Percentiles rank a stretch among this genome's conserved stretches.
phyloP scores from a whole-genome alignment of 2,797 vertebrate genomes.

The Phataginus tetradactyla region DNA sequence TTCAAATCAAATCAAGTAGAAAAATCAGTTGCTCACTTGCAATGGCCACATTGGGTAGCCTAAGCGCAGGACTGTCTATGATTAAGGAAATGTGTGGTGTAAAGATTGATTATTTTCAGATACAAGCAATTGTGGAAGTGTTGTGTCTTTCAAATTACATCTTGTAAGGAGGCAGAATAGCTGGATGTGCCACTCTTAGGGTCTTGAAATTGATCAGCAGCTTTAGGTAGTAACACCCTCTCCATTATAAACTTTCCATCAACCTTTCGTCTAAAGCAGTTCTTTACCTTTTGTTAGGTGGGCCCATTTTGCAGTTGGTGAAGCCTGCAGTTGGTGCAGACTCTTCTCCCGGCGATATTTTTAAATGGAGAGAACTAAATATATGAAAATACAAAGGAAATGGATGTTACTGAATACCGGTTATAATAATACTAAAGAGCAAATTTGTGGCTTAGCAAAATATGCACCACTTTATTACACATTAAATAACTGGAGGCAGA shows the following conservation, averaged over 20 bases:
- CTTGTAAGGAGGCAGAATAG: not conserved
- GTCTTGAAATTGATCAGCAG: not conserved
- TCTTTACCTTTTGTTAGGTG: not conserved
- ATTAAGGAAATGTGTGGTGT: not conserved
- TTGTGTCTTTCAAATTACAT: fast-evolving
- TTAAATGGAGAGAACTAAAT: constrained; percentile 13
- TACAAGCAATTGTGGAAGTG: not conserved
- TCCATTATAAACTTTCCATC: not conserved
- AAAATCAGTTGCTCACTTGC: not conserved
- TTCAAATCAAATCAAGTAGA: not conserved
- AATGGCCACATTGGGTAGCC: not conserved
- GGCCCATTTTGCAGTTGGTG: not conserved
- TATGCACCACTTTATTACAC: not conserved
- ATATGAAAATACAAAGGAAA: not conserved
- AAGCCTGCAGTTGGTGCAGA: not conserved
- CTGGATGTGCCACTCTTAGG: not conserved
- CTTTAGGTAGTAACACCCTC: not conserved
- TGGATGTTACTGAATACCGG: not conserved
- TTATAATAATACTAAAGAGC: not conserved
- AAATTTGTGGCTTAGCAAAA: not conserved
- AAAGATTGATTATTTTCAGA: not conserved
- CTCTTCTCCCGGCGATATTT: not conserved
- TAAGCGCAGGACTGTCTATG: not conserved
- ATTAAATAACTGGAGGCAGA: not conserved
- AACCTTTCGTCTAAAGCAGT: not conserved